Base-by-base conservation (phyloP, 1,140 invertebrate genomes). In the Oncopodura yosiiana region DNA sequence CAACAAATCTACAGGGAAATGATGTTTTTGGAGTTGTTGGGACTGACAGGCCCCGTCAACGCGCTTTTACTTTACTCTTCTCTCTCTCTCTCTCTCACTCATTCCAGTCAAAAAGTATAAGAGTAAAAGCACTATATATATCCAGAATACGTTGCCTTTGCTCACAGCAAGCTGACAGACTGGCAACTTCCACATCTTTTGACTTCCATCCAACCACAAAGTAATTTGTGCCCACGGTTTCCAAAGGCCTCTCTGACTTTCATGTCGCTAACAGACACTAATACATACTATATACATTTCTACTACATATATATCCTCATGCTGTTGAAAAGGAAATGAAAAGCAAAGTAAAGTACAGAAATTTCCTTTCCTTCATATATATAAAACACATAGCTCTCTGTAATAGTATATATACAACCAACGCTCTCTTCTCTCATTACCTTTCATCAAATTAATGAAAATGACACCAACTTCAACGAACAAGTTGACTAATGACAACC, bases 191-290 rank as follows among this genome's bases (percentile, higher is more conserved):
- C 53, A 54, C 48, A 43, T 56, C 60, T 62, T 62, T 62, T 62
- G 60, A 62, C 60, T 62, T 58, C 49, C 60, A 62, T 62, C 49
- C 55, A 62, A 62, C 52, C 60, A 53, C 55, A 58, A 49, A 58
- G 42, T 62, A 62, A 62, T 62, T 62, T 38, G 52, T 53, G 53
- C 49, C 54, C 54, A 61, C 53, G 58, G 56, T 60, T 55, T 48
- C 46, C 34, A 49, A 53, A 55, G 26, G 30, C n/a, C 45, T 37
- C 39, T 48, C 45, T 48, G 14, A 6, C 18, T 8, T 18, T 12
- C 44, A 52, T 58, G 56, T 58, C 56, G 50, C 44, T 53, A 32
- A 46, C 56, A 53, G 43, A 56, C 49, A n/a, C 32, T n/a, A 8
- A 8, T n/a, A 9, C n/a, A 8, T n/a, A 34, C n/a, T n/a, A 34